Evolutionary conservation across 1,140 invertebrate genomes (phyloP).

Genomic region (Pollicipes pollicipes): DNA sequence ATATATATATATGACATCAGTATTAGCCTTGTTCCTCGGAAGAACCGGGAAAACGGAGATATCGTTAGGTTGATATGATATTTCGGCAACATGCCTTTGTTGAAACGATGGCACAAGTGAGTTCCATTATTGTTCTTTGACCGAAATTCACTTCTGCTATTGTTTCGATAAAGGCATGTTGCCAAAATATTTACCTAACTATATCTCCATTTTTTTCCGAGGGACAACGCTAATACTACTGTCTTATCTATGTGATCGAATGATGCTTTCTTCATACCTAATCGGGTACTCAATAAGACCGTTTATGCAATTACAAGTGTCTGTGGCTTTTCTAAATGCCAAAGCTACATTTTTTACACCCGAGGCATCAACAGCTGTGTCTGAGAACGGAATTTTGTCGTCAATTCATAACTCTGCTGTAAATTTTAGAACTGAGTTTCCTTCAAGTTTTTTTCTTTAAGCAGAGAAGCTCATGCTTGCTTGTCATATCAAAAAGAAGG

Average conservation of each 20-base stretch:
- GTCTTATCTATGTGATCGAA: background rate
- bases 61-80: no score
- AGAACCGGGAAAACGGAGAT: no score
- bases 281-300: background rate
- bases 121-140: no score
- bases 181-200: no score
- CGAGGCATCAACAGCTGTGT: background rate
- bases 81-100: no score
- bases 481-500: background rate
- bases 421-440: background rate
- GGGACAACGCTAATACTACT: no score
- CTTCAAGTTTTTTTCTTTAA: background rate
- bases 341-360: background rate
- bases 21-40: no score
- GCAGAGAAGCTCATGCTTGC: background rate
- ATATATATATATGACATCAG: no score
- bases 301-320: background rate
- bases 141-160: no score
- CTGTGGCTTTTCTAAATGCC: background rate
- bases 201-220: no score
- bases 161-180: no score
- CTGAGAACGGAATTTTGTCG: background rate
- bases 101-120: no score
- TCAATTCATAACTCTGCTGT: background rate
- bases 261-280: background rate